These are phyloP conservation scores for Saguinus midas DNA, from an alignment of 2,113 vertebrate species.

Conservation along the genomic window DNA sequence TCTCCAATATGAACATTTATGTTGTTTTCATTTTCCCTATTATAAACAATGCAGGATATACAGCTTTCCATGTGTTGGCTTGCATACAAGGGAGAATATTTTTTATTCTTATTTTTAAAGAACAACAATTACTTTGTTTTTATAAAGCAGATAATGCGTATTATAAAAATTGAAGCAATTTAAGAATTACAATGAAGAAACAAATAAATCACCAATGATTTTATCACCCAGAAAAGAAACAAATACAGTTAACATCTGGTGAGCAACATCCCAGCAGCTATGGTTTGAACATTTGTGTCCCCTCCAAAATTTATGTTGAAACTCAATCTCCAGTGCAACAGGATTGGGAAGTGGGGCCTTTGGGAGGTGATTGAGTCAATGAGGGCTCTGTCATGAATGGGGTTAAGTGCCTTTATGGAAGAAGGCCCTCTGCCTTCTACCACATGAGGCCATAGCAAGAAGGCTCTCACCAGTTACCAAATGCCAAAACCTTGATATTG, in stretches of 20 bases:
- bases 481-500: neutral
- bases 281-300: neutral
- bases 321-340: neutral
- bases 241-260: neutral
- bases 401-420: neutral
- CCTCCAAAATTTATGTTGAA: neutral
- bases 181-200: neutral
- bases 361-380: neutral
- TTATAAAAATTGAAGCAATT: constrained; percentile 28
- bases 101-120: neutral
- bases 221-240: constrained; percentile 15
- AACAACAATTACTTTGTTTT: constrained; percentile 24
- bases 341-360: neutral
- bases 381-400: neutral
- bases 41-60: constrained; percentile 12
- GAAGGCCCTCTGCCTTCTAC: neutral
- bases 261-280: neutral
- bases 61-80: neutral
- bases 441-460: neutral
- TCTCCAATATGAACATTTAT: neutral
- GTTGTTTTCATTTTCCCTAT: neutral
- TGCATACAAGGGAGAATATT: neutral
- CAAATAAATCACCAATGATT: neutral
- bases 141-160: neutral
- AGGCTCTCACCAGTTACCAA: neutral